Percentiles rank a stretch among this genome's conserved stretches.
Conservation (phyloP, 2,113 vertebrate genomes). For the Lasiurus cinereus region DNA sequence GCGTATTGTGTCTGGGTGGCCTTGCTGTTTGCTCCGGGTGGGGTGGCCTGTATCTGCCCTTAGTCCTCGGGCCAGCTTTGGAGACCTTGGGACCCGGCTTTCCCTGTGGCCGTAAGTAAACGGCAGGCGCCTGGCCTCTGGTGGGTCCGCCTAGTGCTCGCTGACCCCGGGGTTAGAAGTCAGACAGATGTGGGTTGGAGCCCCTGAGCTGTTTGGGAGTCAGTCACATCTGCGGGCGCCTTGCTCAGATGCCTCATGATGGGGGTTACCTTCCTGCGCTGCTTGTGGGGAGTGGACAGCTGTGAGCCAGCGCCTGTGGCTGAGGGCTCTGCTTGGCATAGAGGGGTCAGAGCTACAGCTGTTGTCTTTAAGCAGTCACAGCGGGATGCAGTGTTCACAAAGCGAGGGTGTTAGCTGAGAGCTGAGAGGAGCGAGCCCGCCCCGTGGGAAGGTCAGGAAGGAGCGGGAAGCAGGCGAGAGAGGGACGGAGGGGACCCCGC, state of each 20-base stretch:
- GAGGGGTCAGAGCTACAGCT: too few species aligned
- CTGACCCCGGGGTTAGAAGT: not conserved
- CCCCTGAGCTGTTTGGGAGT: rapidly evolving
- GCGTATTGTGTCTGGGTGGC: rapidly evolving
- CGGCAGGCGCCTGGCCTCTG: not conserved
- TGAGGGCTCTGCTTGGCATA: not conserved
- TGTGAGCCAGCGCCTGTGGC: rapidly evolving
- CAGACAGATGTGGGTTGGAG: not conserved
- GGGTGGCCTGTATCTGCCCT: not conserved
- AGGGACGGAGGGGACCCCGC: rapidly evolving
- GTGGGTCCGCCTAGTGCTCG: not conserved
- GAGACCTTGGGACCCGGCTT: not conserved
- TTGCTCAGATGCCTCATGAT: rapidly evolving
- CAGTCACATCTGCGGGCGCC: rapidly evolving
- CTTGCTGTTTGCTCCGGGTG: rapidly evolving
- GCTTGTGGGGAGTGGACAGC: rapidly evolving
- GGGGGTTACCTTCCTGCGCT: not conserved
- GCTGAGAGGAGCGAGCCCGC: not conserved
- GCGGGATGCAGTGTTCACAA: too few species aligned
- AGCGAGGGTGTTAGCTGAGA: not conserved
- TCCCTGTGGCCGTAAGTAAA: not conserved
- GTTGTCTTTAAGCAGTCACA: rapidly evolving
- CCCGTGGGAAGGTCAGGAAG: not conserved
- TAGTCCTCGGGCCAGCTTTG: not conserved
- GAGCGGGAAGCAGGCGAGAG: not conserved